Evolutionary conservation across 1,140 invertebrate species (phyloP).

Genomic region (Penaeus vannamei): DNA sequence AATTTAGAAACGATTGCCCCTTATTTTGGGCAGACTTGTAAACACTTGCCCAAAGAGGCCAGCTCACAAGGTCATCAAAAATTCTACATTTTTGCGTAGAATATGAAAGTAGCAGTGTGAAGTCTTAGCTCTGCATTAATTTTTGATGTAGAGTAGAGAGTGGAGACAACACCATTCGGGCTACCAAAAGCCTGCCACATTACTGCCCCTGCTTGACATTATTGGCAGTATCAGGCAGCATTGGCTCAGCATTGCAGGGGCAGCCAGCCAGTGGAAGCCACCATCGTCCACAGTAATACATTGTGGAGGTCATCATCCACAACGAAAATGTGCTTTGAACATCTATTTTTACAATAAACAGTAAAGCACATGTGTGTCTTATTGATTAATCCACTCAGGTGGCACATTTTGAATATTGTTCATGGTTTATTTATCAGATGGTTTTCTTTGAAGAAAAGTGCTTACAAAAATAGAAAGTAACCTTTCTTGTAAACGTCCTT

Average conservation of each 20-base stretch:
- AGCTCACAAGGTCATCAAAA: too few species aligned
- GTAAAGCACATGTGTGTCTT: slow-evolving; percentile 45
- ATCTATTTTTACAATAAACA: slow-evolving; percentile 66
- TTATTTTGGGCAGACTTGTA: too few species aligned
- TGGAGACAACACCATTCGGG: background rate
- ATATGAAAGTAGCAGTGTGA: background rate
- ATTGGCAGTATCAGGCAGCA: slow-evolving; percentile 53
- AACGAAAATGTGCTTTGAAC: slow-evolving; percentile 60
- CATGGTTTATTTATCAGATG: too few species aligned
- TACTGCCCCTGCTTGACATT: slow-evolving; percentile 40
- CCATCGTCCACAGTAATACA: slow-evolving; percentile 5
- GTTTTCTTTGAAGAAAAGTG: too few species aligned
- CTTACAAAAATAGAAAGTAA: too few species aligned
- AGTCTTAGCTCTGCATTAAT: background rate
- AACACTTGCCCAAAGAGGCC: too few species aligned
- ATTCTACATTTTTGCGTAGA: too few species aligned
- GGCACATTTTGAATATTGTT: too few species aligned
- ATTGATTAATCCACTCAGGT: too few species aligned
- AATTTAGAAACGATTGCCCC: too few species aligned
- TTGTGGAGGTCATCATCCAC: slow-evolving; percentile 46
- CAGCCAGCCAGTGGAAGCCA: slow-evolving; percentile 45
- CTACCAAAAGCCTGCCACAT: background rate
- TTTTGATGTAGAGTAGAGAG: background rate
- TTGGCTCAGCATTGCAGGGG: slow-evolving; percentile 46
- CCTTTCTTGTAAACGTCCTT: too few species aligned